These are phyloP conservation scores for Epinephelus moara DNA, from an alignment of 2,113 vertebrate genomes.

Conservation along the genomic window DNA sequence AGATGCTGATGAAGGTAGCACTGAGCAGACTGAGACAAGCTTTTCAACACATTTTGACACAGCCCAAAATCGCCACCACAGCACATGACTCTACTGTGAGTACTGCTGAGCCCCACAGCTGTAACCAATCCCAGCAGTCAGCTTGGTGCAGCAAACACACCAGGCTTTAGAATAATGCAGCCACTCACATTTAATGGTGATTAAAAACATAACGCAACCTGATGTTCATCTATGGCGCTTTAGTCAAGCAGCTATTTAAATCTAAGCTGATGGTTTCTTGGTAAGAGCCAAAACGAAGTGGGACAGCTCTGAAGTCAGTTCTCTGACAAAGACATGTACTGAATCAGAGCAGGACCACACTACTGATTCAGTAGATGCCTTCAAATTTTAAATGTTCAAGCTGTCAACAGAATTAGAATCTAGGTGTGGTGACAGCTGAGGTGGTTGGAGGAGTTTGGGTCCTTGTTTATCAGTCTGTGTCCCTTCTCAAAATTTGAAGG, in stretches of 20 bases:
- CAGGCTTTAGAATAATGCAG: conserved; percentile 37
- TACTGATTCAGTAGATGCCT: not conserved
- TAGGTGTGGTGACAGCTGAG: too few species aligned
- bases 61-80: conserved; percentile 32
- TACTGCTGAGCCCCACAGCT: conserved; percentile 46
- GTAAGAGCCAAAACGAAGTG: not conserved
- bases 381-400: not conserved
- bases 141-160: conserved; percentile 32
- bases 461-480: too few species aligned
- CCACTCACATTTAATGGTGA: conserved; percentile 54
- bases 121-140: conserved; percentile 57
- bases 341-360: not conserved
- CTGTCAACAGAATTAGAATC: not conserved
- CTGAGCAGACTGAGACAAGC: conserved; percentile 8
- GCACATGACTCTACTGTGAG: not conserved
- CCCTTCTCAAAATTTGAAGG: too few species aligned
- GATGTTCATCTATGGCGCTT: not conserved
- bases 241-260: not conserved
- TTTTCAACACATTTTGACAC: conserved; percentile 48
- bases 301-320: not conserved
- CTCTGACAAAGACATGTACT: not conserved
- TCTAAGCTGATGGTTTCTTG: not conserved
- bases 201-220: conserved; percentile 36
- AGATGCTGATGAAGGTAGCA: not conserved
- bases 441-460: too few species aligned